A percentile compares a stretch with the other conserved stretches of the same genome.
phyloP scores from a whole-genome alignment of 1,140 invertebrate species.

The Cecropterus lyciades region DNA sequence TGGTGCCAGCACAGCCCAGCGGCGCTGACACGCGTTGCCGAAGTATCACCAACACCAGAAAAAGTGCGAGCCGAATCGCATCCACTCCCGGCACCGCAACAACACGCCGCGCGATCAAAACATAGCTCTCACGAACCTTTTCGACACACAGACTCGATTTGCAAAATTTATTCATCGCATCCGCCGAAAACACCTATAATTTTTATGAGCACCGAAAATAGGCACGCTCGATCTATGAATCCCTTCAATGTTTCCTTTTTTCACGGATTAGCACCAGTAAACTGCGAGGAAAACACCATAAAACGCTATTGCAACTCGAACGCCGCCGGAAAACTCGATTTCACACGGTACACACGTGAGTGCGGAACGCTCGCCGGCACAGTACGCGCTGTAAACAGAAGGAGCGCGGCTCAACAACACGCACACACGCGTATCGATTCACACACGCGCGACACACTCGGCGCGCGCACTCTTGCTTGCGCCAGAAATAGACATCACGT shows the following conservation, averaged over 20 bases:
- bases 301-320: slow-evolving; percentile 61
- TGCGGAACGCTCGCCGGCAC: slow-evolving; percentile 74
- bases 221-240: slow-evolving; percentile 50
- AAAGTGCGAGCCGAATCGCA: slow-evolving; percentile 57
- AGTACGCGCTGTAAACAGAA: slow-evolving; percentile 79
- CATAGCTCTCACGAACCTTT: slow-evolving; percentile 78
- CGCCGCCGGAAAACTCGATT: slow-evolving; percentile 73
- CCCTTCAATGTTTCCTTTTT: slow-evolving; percentile 61
- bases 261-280: slow-evolving; percentile 73
- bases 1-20: slow-evolving; percentile 40
- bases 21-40: slow-evolving; percentile 45
- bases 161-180: slow-evolving; percentile 84
- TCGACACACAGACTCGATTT: slow-evolving; percentile 80
- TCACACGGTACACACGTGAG: slow-evolving; percentile 66
- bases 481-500: slow-evolving; percentile 74
- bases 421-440: slow-evolving; percentile 66
- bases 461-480: slow-evolving; percentile 70
- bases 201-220: slow-evolving; percentile 74
- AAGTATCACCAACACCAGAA: slow-evolving; percentile 57
- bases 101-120: slow-evolving; percentile 74
- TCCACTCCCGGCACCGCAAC: slow-evolving; percentile 70
- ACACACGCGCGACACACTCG: slow-evolving; percentile 51
- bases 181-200: slow-evolving; percentile 76
- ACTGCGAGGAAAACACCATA: slow-evolving; percentile 73
- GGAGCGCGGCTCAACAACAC: slow-evolving; percentile 74